These are phyloP conservation scores for Cygnus olor DNA, from an alignment of 2,797 vertebrate species.

Conservation along the genomic window DNA sequence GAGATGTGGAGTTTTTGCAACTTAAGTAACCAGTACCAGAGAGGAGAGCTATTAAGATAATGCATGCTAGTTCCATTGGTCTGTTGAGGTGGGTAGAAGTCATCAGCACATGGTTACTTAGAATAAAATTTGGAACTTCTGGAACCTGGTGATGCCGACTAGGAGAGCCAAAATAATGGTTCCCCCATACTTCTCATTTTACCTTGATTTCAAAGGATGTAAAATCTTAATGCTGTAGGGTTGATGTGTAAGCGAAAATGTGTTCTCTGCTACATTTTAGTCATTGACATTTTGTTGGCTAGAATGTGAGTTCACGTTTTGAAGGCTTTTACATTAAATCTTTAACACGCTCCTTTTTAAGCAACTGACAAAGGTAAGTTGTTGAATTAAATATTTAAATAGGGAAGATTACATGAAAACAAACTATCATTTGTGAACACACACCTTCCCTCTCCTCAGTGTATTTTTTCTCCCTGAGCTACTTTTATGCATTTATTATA, in stretches of 20 bases:
- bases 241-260: neutral
- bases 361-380: neutral
- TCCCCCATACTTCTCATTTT: neutral
- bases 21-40: neutral
- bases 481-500: neutral
- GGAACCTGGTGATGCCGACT: neutral
- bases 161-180: neutral
- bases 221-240: neutral
- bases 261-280: neutral
- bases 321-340: constrained; percentile 8
- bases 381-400: constrained; percentile 26
- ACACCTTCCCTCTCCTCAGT: neutral
- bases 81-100: neutral
- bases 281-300: neutral
- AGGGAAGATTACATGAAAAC: neutral
- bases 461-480: neutral
- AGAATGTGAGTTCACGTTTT: neutral
- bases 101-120: neutral
- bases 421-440: neutral
- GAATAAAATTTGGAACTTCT: neutral
- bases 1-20: neutral
- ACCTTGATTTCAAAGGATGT: neutral
- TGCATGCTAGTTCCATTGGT: neutral
- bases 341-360: constrained; percentile 27
- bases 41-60: neutral